phyloP scores from a whole-genome alignment of 2,113 vertebrate genomes.

The Baryphthengus martii region DNA sequence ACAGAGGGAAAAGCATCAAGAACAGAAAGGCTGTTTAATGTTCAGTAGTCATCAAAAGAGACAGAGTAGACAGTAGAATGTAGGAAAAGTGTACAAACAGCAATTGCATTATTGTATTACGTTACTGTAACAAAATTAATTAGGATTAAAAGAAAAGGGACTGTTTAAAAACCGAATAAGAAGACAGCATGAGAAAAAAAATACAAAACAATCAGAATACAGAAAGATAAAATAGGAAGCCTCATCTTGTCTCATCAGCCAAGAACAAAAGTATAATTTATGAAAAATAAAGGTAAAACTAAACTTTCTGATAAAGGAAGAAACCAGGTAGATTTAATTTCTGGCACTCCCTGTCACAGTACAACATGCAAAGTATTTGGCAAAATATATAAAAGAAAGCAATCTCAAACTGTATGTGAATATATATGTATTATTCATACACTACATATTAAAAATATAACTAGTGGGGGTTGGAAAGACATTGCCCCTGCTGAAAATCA shows the following conservation, averaged over 20 bases:
- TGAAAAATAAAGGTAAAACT: neutral
- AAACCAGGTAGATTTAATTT: neutral
- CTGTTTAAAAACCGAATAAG: neutral
- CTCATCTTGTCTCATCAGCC: neutral
- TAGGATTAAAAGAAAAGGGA: neutral
- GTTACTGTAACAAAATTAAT: neutral
- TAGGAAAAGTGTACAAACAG: neutral
- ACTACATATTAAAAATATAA: neutral
- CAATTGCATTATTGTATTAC: neutral
- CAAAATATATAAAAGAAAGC: neutral
- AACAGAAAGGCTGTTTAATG: neutral
- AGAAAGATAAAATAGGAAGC: neutral
- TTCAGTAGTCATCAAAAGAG: neutral
- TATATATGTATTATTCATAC: neutral
- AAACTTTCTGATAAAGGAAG: neutral
- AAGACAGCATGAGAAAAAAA: neutral
- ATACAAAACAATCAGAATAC: neutral
- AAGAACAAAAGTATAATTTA: neutral
- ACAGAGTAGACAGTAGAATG: neutral
- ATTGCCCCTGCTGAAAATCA: neutral
- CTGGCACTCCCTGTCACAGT: neutral
- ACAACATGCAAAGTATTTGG: neutral
- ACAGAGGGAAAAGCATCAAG: neutral
- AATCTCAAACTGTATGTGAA: neutral
- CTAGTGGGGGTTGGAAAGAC: neutral